Evolutionary conservation across 2,888 invertebrate genomes (phyloP).

Genomic region (Latrodectus elegans): DNA sequence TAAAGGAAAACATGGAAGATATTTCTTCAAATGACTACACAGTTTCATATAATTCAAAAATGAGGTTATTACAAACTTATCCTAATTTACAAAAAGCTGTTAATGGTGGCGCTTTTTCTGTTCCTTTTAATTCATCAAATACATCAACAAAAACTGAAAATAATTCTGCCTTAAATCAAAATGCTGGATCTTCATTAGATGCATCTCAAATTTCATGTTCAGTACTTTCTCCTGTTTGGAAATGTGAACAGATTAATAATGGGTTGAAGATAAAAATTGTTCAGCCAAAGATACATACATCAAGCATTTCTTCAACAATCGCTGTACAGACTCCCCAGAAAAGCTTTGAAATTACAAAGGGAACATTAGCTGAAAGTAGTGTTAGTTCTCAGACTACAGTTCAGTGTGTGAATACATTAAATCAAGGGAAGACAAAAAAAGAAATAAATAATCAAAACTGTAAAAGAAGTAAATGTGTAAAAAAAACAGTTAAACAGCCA

Average conservation of each 20-base stretch:
- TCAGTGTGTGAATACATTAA: background rate
- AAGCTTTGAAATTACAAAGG: no score
- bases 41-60: background rate
- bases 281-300: constrained; percentile 16
- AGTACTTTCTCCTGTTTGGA: constrained; percentile 32
- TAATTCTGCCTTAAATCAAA: background rate
- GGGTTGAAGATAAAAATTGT: constrained; percentile 58
- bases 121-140: constrained; percentile 5
- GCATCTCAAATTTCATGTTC: background rate
- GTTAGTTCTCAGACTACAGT: background rate
- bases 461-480: no score
- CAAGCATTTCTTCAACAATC: background rate
- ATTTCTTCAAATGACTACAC: background rate
- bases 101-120: constrained; percentile 37
- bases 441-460: background rate
- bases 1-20: no score
- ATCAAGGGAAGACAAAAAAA: background rate
- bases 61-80: constrained; percentile 25
- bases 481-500: no score
- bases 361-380: background rate
- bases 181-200: background rate
- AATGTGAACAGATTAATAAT: constrained; percentile 43
- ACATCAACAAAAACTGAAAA: background rate
- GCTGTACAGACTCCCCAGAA: no score
- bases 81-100: constrained; percentile 50